These are phyloP conservation scores for Bibio marci DNA, from an alignment of 2,888 invertebrate species.

Conservation along the genomic window DNA sequence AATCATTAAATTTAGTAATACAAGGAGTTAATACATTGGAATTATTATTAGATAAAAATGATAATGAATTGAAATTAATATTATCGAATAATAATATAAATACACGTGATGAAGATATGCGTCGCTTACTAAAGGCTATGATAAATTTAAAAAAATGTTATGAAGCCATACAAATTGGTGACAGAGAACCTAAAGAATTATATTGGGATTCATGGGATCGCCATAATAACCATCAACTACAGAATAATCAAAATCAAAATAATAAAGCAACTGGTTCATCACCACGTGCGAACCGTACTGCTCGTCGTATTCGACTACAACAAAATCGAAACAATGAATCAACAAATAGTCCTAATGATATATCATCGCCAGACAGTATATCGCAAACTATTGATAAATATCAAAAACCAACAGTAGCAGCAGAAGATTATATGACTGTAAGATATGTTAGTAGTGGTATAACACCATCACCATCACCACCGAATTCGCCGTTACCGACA, in stretches of 20 bases:
- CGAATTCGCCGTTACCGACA: constrained; percentile 26
- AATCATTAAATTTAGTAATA: constrained; percentile 38
- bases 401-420: constrained; percentile 12
- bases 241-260: not conserved
- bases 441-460: too few species aligned
- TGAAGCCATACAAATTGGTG: constrained; percentile 14
- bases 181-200: constrained; percentile 30
- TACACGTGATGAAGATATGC: constrained; percentile 63
- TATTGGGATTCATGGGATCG: constrained; percentile 94
- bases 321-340: constrained; percentile 1
- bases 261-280: constrained; percentile 24
- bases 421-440: too few species aligned
- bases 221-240: constrained; percentile 33
- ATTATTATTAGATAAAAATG: constrained; percentile 64
- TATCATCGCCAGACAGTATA: not conserved
- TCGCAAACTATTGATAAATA: constrained; percentile 2
- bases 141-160: constrained; percentile 65
- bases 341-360: constrained; percentile 2
- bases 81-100: constrained; percentile 34
- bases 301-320: constrained; percentile 9
- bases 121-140: constrained; percentile 66
- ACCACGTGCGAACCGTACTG: constrained; percentile 27
- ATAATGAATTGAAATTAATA: constrained; percentile 60
- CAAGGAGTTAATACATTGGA: constrained; percentile 58
- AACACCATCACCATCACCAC: constrained; percentile 30